Base-by-base conservation (phyloP, 2,113 vertebrate genomes). In the Diphyllodes magnificus region DNA sequence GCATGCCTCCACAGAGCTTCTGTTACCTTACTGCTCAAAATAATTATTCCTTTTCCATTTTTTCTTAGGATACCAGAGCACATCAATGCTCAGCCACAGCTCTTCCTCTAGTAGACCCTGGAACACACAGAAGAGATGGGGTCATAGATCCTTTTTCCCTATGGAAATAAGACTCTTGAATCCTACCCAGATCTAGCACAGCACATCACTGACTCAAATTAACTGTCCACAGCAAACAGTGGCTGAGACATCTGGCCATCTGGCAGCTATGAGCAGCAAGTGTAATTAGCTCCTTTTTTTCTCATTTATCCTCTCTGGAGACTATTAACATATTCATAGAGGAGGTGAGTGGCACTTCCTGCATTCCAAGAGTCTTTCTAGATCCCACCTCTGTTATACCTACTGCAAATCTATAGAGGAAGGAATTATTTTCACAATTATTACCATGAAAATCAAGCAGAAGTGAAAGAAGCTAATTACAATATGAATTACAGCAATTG, bases 291-390 rank as follows among this genome's bases (percentile, higher is more conserved):
- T 53, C 35, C 15, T 33, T 56, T 84, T 79, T 75, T 82, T 54
- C 31, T 72, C 16, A 25, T 78, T 84, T 86, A 24, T 77, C 33
- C n/a, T 70, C 53, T 42, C 49, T 76, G 25, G 79, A 81, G 51
- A 76, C 35, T 9, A 40, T 23, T 7, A 78, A 1, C 31, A 56
- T 37, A 27, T 51, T 80, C 31, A 87, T 0, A 78, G 51, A 78
- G 23, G 24, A 71, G 24, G 13, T 0, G 0, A 78, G 25, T 57
- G 7, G 10, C 24, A 21, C 2, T 2, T 76, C 16, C 47, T 75
- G 15, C 31, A 42, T 56, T 93, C 25, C 72, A 76, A 42, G 40
- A 75, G 42, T 28, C 39, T 57, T 50, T 82, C 19, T 50, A 77
- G 37, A 56, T 61, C 22, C 37, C 18, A 24, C 3, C 4, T 79